A percentile compares a stretch with the other conserved stretches of the same genome.
Conservation (phyloP, 35 echinoderm and acorn worm species). For the Patiria miniata region DNA sequence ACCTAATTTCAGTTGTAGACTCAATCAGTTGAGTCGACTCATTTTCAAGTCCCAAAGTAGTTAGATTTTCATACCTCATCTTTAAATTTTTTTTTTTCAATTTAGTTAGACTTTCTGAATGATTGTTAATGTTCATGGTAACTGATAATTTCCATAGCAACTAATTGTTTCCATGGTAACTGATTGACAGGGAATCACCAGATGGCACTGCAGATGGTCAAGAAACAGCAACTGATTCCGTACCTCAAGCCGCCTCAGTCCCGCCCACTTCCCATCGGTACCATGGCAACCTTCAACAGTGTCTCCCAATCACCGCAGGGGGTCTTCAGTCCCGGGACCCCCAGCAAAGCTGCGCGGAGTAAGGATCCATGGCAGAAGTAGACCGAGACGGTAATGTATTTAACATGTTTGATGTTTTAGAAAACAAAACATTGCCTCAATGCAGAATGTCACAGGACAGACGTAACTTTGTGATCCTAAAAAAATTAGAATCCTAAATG, state of each 20-base stretch:
- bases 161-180: background rate
- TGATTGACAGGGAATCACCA: conserved; percentile 67
- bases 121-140: background rate
- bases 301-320: conserved; percentile 9
- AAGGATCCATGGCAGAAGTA: conserved; percentile 33
- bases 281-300: conserved; percentile 1
- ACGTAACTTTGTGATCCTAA: no score
- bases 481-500: no score
- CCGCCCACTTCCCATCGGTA: background rate
- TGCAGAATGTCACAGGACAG: no score
- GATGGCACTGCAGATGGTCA: conserved; percentile 91
- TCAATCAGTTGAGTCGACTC: no score
- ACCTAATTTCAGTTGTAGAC: no score
- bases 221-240: conserved; percentile 91
- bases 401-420: background rate
- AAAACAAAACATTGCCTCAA: no score
- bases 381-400: background rate
- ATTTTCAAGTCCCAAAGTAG: no score
- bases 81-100: no score
- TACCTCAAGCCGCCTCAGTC: conserved; percentile 50
- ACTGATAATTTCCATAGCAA: background rate
- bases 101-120: no score
- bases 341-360: background rate
- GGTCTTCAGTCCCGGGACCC: background rate
- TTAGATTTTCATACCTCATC: no score